phyloP scores from a whole-genome alignment of 2,888 invertebrate genomes.

The Tenodera sinensis region DNA sequence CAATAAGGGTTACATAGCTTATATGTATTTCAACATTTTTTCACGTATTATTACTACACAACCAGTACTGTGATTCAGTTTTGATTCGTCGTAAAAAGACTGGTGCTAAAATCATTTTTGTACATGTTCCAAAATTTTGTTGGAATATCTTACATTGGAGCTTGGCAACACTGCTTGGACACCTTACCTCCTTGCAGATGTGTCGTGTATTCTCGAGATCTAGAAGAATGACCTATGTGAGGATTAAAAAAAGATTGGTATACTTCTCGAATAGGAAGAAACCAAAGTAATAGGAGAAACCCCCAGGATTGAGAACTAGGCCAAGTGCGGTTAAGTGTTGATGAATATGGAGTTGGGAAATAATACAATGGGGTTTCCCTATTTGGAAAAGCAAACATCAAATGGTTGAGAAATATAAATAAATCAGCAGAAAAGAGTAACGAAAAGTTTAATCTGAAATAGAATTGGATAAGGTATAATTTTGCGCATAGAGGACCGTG shows the following conservation, averaged over 20 bases:
- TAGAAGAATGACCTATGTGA: background rate
- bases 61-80: too few relatives aligned
- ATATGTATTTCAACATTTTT: too few relatives aligned
- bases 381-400: background rate
- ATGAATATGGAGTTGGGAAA: background rate
- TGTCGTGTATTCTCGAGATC: too few relatives aligned
- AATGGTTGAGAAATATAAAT: background rate
- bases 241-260: background rate
- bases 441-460: background rate
- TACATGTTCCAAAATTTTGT: too few relatives aligned
- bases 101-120: too few relatives aligned
- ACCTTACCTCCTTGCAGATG: too few relatives aligned
- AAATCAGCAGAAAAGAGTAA: background rate
- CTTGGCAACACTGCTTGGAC: too few relatives aligned
- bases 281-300: background rate
- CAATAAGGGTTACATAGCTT: too few relatives aligned
- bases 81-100: too few relatives aligned
- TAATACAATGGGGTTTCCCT: background rate
- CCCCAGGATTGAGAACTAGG: background rate
- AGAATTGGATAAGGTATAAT: background rate
- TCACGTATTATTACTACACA: too few relatives aligned
- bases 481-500: background rate
- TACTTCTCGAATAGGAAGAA: background rate
- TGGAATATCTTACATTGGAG: too few relatives aligned
- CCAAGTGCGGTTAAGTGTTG: background rate